These are phyloP conservation scores for Nycticryphes semicollaris DNA, from an alignment of 2,113 vertebrate species.

Conservation along the genomic window DNA sequence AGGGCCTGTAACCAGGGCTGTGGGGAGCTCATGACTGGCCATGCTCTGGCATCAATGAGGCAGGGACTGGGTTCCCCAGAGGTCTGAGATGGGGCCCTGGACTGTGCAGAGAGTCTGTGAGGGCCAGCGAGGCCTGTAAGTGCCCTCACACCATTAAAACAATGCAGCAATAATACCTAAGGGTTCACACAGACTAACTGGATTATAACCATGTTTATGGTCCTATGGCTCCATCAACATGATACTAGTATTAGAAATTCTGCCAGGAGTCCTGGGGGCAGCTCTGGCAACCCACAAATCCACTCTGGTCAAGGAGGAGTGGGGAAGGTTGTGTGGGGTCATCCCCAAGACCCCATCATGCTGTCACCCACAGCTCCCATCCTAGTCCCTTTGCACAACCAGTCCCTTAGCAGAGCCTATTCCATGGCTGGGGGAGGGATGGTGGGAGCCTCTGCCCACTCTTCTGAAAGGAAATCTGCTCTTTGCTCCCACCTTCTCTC, in stretches of 20 bases:
- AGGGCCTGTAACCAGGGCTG: too few relatives aligned
- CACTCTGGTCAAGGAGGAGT: background rate
- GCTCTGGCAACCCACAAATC: background rate
- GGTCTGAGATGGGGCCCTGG: background rate
- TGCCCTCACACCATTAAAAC: background rate
- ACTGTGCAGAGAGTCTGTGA: background rate
- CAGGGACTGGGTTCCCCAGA: accelerated
- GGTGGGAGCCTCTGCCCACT: background rate
- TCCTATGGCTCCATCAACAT: background rate
- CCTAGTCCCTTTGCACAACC: background rate
- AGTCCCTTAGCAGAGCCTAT: accelerated
- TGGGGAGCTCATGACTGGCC: background rate
- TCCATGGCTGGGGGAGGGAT: accelerated
- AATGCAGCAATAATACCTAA: background rate
- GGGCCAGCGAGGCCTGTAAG: background rate
- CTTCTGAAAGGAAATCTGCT: background rate
- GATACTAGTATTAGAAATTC: background rate
- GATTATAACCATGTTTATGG: background rate
- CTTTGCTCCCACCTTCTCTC: background rate
- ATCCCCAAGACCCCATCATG: background rate
- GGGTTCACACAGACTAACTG: background rate
- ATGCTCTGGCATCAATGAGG: accelerated
- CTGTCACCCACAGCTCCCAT: background rate
- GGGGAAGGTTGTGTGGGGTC: background rate
- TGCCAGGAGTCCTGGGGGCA: background rate